Evolutionary conservation across 1,140 invertebrate species (phyloP).

Genomic region (Drosophila lacteicornis): DNA sequence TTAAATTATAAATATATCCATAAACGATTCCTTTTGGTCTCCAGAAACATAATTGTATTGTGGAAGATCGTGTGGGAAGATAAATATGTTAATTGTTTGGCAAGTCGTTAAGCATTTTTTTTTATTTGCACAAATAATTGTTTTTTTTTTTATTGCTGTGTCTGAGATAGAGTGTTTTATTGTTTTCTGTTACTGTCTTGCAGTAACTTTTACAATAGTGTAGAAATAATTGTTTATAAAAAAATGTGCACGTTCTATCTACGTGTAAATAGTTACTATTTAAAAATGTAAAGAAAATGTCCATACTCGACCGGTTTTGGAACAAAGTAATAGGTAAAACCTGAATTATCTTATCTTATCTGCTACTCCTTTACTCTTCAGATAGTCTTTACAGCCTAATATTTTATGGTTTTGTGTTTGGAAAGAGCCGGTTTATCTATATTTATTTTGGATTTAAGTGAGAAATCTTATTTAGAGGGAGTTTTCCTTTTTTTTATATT

Average conservation of each 20-base stretch:
- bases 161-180: too few species aligned
- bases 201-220: too few species aligned
- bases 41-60: neutral
- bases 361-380: neutral
- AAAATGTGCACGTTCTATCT: neutral
- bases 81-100: neutral
- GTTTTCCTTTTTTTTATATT: neutral
- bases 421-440: neutral
- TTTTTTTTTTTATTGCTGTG: too few species aligned
- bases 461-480: neutral
- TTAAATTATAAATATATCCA: conserved; percentile 11
- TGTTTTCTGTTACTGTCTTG: too few species aligned
- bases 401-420: neutral
- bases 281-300: neutral
- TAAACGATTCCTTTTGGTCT: neutral
- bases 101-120: too few species aligned
- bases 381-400: neutral
- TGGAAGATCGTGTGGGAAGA: neutral
- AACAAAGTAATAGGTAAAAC: neutral
- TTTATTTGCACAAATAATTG: too few species aligned
- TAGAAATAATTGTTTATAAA: neutral
- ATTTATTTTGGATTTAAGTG: neutral
- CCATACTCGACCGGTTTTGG: neutral
- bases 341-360: neutral
- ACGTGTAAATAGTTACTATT: conserved; percentile 1